These are phyloP conservation scores for Ondatra zibethicus DNA, from an alignment of 2,113 vertebrate genomes.

Conservation along the genomic window DNA sequence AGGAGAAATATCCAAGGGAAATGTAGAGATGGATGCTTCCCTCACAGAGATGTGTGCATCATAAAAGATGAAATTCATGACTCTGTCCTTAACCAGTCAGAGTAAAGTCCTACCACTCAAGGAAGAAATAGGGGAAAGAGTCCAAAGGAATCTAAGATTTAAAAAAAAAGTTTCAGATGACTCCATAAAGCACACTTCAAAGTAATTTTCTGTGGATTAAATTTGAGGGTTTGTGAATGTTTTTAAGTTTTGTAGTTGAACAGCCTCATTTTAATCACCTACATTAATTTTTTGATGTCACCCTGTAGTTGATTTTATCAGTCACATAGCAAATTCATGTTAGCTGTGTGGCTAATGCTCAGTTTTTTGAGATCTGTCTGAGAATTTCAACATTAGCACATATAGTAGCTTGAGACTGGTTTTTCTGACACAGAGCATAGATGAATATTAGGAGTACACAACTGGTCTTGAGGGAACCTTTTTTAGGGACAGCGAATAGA, in stretches of 20 bases:
- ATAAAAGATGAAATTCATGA: background rate
- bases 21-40: background rate
- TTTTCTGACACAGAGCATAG: background rate
- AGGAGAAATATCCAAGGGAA: background rate
- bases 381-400: too few relatives aligned
- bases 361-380: background rate
- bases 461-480: too few relatives aligned
- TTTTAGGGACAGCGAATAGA: too few relatives aligned
- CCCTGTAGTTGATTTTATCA: too few relatives aligned
- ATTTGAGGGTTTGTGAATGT: background rate
- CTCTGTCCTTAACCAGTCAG: background rate
- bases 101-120: background rate
- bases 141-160: background rate
- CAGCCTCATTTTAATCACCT: background rate
- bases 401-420: background rate
- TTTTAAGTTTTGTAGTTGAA: background rate
- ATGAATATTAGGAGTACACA: background rate
- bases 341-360: background rate
- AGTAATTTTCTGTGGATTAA: background rate
- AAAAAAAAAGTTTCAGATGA: background rate
- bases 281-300: background rate
- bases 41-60: background rate
- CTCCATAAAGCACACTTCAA: background rate
- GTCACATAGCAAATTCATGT: too few relatives aligned
- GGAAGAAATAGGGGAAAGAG: too few relatives aligned